Evolutionary conservation across 2,888 invertebrate genomes (phyloP), one percentile per base, ranked within the genome.

Genomic region (Elmis aenea): DNA sequence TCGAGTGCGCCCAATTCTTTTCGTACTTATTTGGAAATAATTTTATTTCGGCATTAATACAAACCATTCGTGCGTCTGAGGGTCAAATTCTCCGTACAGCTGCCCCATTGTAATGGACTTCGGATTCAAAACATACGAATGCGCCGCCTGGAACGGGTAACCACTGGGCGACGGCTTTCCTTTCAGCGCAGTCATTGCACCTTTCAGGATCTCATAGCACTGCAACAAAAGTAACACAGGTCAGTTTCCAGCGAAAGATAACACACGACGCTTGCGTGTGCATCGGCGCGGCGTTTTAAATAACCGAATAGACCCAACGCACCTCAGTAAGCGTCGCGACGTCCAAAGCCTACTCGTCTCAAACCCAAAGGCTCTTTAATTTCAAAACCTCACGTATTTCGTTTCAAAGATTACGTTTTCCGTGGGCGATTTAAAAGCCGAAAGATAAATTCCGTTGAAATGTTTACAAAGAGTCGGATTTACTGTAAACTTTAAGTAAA

Each of bases 71-170:
- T 85, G 86, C 0, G 87, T 86, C 46, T 82, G 76, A 30, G 81
- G 59, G 62, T 88, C 85, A 59, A 85, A 87, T 65, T 86, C 85
- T 1, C 87, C 87, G 56, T 86, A 88, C n/a, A 88, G 70, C 63
- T 87, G 86, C 0, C 86, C 87, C 81, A 88, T 83, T 3, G 86
- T 87, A 45, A 88, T 83, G 2, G 86, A 78, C 66, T 89, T 89
- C 5, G 88, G 88, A 67, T 88, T 89, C 34, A 88, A 72, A 1
- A 80, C 75, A 57, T 72, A 75, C 0, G 79, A 74, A 49, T 75
- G 72, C 0, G 80, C 79, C 0, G 75, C 67, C 8, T 77, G 72
- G 62, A 85, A 86, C 0, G 79, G 76, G 42, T 75, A 74, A 9
- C 85, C 85, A 38, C 81, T 81, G 0, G 84, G 84, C 1, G 82